Percentiles rank a stretch among this genome's conserved stretches.
These are phyloP conservation scores for Podocnemis expansa DNA, from an alignment of 2,113 vertebrate genomes.

Conservation along the genomic window DNA sequence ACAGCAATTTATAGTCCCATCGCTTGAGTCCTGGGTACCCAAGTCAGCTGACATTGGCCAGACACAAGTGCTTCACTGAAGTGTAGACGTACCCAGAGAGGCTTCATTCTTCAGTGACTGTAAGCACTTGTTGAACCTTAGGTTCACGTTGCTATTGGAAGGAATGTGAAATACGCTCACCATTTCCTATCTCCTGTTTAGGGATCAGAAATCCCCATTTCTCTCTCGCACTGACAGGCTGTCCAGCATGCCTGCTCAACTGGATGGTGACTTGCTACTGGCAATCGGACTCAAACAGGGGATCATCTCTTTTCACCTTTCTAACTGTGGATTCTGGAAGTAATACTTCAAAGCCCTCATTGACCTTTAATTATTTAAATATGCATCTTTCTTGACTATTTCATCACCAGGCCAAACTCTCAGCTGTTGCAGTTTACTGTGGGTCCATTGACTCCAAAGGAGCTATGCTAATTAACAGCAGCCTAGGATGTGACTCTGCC, in stretches of 20 bases:
- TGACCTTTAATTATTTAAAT: neutral
- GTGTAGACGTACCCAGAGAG: neutral
- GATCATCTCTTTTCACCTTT: neutral
- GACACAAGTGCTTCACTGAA: neutral
- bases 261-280: neutral
- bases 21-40: neutral
- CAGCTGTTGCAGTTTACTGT: accelerated
- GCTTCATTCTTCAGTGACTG: neutral
- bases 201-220: neutral
- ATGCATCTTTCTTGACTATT: neutral
- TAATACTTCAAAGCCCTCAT: neutral
- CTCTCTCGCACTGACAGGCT: neutral
- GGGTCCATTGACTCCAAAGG: neutral
- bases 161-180: neutral
- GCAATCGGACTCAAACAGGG: neutral
- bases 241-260: neutral
- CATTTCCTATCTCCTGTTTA: neutral
- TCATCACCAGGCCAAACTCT: accelerated
- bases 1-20: neutral
- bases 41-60: neutral
- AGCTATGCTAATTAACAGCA: neutral
- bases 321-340: accelerated
- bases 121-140: neutral
- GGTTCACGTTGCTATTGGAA: neutral
- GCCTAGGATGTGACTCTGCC: neutral